phyloP scores from a whole-genome alignment of 2,888 invertebrate genomes.

The Gasteruption jaculator region DNA sequence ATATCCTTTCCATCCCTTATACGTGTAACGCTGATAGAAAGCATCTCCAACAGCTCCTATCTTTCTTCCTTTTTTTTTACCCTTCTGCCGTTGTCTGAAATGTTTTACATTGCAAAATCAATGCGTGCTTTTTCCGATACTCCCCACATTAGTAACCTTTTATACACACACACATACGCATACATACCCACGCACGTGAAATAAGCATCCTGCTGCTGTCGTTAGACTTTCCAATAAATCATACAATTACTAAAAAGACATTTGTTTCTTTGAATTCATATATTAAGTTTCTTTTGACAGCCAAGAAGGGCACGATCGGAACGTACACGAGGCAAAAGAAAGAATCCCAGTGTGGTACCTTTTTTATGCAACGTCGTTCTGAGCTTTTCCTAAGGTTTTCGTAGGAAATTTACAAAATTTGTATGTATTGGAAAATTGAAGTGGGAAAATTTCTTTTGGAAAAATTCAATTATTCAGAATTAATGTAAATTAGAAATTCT shows the following conservation, averaged over 20 bases:
- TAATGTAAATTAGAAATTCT: too few species aligned
- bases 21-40: constrained; percentile 16
- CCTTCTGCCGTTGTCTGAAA: constrained; percentile 39
- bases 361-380: too few species aligned
- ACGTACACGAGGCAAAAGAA: too few species aligned
- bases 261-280: too few species aligned
- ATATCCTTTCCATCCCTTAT: constrained; percentile 41
- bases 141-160: constrained; percentile 18
- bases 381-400: too few species aligned
- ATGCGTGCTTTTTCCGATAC: constrained; percentile 39
- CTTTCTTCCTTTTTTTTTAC: constrained; percentile 24
- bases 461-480: too few species aligned
- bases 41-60: constrained; percentile 12
- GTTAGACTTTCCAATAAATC: constrained; percentile 45
- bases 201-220: constrained; percentile 16
- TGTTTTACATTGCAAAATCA: constrained; percentile 52
- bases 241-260: constrained; percentile 48
- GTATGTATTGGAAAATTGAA: too few species aligned
- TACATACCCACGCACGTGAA: neutral
- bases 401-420: too few species aligned
- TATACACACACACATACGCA: neutral
- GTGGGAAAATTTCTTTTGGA: too few species aligned
- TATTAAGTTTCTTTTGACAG: too few species aligned
- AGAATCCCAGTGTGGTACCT: too few species aligned
- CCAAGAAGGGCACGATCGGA: too few species aligned